These are phyloP conservation scores for Piaya cayana DNA, from an alignment of 2,113 vertebrate species.

Conservation along the genomic window DNA sequence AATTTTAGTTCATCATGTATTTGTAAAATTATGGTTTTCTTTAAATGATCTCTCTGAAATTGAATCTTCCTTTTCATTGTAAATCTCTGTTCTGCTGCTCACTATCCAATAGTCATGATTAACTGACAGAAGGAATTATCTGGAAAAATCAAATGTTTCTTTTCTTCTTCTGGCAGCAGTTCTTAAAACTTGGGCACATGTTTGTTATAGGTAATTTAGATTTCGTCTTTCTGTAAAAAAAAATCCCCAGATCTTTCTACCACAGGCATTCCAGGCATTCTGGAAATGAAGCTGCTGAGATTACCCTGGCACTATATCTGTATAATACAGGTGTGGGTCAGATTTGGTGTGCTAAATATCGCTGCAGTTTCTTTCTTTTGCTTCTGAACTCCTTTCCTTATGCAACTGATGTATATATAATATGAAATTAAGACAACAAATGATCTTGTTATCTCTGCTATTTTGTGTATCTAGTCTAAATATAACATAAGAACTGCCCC, in stretches of 20 bases:
- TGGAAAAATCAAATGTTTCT: background rate
- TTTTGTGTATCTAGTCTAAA: background rate
- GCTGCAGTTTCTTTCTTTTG: background rate
- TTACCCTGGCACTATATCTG: rapidly evolving
- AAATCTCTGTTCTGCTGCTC: background rate
- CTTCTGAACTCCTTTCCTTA: background rate
- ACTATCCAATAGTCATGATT: background rate
- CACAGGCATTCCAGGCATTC: background rate
- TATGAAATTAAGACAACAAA: background rate
- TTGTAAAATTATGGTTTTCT: background rate
- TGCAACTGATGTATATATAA: background rate
- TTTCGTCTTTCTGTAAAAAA: slow-evolving; percentile 5
- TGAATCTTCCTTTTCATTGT: background rate
- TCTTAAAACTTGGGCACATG: background rate
- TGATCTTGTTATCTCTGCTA: background rate
- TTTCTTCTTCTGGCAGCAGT: background rate
- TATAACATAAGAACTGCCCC: background rate
- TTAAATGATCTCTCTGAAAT: background rate
- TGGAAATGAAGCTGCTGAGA: background rate
- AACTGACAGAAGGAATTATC: slow-evolving; percentile 1
- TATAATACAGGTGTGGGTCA: background rate
- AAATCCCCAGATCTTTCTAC: background rate
- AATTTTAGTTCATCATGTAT: background rate
- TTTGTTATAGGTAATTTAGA: background rate
- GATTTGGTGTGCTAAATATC: background rate